These are phyloP conservation scores for Thalassophryne amazonica DNA, from an alignment of 2,797 vertebrate species.

Conservation along the genomic window DNA sequence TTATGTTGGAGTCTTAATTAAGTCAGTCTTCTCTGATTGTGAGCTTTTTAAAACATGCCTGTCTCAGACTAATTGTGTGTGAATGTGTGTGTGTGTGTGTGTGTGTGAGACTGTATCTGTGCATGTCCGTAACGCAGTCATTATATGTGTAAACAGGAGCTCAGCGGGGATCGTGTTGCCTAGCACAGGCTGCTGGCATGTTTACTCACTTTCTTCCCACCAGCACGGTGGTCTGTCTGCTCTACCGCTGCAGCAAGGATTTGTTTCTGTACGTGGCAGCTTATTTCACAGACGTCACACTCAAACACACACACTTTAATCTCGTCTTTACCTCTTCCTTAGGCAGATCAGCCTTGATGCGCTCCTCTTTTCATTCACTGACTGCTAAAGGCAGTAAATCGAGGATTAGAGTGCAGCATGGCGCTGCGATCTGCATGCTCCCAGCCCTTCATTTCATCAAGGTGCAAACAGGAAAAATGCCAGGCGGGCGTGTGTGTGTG, in stretches of 20 bases:
- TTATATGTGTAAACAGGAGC: slow-evolving; percentile 57
- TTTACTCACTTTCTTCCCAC: slow-evolving; percentile 25
- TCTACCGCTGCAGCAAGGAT: slow-evolving; percentile 27
- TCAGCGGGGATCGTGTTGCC: slow-evolving; percentile 41
- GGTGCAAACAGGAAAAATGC: slow-evolving; percentile 52
- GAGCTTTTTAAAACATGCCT: slow-evolving; percentile 56
- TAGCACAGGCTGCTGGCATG: slow-evolving; percentile 23
- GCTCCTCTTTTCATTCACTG: slow-evolving; percentile 71
- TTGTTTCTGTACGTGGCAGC: slow-evolving; percentile 33
- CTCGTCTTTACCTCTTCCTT: slow-evolving; percentile 42
- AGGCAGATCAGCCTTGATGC: slow-evolving; percentile 59
- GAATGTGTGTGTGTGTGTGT: slow-evolving; percentile 7
- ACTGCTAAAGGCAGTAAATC: slow-evolving; percentile 65
- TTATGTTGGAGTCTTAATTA: slow-evolving; percentile 65
- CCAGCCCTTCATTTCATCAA: slow-evolving; percentile 62
- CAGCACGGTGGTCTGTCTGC: slow-evolving; percentile 30
- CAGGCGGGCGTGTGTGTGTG: no score
- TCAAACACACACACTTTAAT: slow-evolving; percentile 37
- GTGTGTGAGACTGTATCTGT: slow-evolving; percentile 42
- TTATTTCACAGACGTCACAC: slow-evolving; percentile 42
- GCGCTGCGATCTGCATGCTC: slow-evolving; percentile 53
- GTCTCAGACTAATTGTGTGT: slow-evolving; percentile 52
- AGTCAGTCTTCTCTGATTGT: slow-evolving; percentile 54
- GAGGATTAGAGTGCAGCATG: slow-evolving; percentile 61
- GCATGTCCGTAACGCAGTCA: slow-evolving; percentile 46